A percentile compares a stretch with the other conserved stretches of the same genome.
Evolutionary conservation across 2,888 invertebrate genomes (phyloP).

Genomic region (Salticus scenicus): DNA sequence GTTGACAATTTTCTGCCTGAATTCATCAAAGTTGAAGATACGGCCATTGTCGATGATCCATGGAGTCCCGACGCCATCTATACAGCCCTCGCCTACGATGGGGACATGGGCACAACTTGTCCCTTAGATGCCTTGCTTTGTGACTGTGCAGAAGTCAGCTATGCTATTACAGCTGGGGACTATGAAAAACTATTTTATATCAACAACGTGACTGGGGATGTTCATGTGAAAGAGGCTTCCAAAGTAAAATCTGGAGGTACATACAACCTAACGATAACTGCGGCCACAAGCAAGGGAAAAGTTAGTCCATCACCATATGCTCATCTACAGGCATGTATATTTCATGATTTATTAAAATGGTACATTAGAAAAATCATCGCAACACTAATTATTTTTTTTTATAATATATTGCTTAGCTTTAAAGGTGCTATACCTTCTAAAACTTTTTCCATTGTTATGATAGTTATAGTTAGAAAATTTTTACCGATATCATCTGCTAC

Average conservation of each 20-base stretch:
- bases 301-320: constrained; percentile 39
- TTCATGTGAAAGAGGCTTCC: constrained; percentile 56
- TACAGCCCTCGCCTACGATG: constrained; percentile 61
- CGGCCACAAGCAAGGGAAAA: constrained; percentile 35
- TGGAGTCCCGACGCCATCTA: constrained; percentile 63
- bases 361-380: too few species aligned
- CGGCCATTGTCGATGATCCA: constrained; percentile 54
- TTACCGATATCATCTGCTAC: too few species aligned
- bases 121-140: constrained; percentile 48
- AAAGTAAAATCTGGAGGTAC: constrained; percentile 28
- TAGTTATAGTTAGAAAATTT: too few species aligned
- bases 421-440: too few species aligned
- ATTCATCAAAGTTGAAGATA: constrained; percentile 53
- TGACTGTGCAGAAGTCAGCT: constrained; percentile 61
- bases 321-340: constrained; percentile 28
- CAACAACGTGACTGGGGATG: constrained; percentile 69
- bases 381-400: too few species aligned
- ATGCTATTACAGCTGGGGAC: constrained; percentile 42
- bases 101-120: constrained; percentile 52
- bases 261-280: constrained; percentile 48
- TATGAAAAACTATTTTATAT: constrained; percentile 52
- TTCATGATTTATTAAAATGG: too few species aligned
- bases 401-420: too few species aligned
- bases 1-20: constrained; percentile 53
- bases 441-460: too few species aligned